These are phyloP conservation scores for Phalacrocorax aristotelis DNA, from an alignment of 2,113 vertebrate species.

Conservation along the genomic window DNA sequence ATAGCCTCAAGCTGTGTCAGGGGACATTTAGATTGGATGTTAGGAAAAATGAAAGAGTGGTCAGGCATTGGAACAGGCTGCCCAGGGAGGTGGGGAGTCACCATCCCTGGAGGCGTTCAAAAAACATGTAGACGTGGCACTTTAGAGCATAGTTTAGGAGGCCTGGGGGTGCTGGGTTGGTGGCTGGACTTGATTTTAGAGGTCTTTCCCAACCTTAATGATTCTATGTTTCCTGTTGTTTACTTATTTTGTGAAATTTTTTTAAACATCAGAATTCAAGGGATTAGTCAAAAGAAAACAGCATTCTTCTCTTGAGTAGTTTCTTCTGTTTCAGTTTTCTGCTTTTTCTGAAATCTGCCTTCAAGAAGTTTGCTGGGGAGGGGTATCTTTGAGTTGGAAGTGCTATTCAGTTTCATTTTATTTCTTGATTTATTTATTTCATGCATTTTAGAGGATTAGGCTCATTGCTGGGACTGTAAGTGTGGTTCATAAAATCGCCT, in stretches of 20 bases:
- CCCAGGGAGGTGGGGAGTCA: too few species aligned
- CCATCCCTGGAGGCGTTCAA: too few species aligned
- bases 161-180: too few species aligned
- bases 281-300: neutral
- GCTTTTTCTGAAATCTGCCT: neutral
- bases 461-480: neutral
- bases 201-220: too few species aligned
- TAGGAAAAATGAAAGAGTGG: too few species aligned
- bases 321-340: neutral
- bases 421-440: neutral
- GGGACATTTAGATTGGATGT: too few species aligned
- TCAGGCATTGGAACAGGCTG: too few species aligned
- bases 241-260: rapidly evolving
- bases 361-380: neutral
- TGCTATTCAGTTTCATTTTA: neutral
- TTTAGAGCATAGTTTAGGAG: too few species aligned
- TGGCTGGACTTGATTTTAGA: too few species aligned
- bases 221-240: neutral
- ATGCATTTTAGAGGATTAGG: neutral
- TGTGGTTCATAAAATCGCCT: neutral
- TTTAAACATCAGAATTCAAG: neutral
- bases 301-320: neutral
- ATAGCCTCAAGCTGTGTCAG: too few species aligned
- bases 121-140: too few species aligned
- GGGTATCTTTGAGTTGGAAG: neutral